These are phyloP conservation scores for Chymomyza fuscimana DNA, from an alignment of 2,888 invertebrate species.

Conservation along the genomic window DNA sequence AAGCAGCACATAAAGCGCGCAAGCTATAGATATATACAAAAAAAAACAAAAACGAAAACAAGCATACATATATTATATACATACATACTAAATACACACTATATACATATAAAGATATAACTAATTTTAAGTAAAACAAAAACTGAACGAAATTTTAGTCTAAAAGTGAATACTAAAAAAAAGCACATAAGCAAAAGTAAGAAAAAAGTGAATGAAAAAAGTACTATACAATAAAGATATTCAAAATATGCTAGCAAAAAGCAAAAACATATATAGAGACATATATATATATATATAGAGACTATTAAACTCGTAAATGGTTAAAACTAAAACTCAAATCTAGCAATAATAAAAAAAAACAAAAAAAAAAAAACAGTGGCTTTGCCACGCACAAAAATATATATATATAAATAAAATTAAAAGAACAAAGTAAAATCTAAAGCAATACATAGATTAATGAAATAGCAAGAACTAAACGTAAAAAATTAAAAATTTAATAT, in stretches of 20 bases:
- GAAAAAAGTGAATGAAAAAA: constrained; percentile 43
- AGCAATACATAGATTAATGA: constrained; percentile 69
- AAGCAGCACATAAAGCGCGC: constrained; percentile 1
- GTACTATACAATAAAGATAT: constrained; percentile 68
- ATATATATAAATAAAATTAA: constrained; percentile 36
- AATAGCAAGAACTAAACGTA: constrained; percentile 19
- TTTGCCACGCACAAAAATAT: constrained; percentile 30
- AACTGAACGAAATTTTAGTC: constrained; percentile 59
- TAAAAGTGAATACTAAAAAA: constrained; percentile 36
- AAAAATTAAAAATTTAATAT: constrained; percentile 31
- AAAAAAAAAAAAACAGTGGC: constrained; percentile 34
- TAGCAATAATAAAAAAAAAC: constrained; percentile 12
- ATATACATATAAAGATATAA: background rate
- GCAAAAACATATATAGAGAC: constrained; percentile 33
- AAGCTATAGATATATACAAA: constrained; percentile 1
- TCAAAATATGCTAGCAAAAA: constrained; percentile 66
- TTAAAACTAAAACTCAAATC: constrained; percentile 20
- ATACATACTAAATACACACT: constrained; percentile 33
- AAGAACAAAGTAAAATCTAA: constrained; percentile 38
- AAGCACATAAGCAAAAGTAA: constrained; percentile 19
- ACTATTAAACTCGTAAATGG: constrained; percentile 7
- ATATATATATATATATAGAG: constrained; percentile 35
- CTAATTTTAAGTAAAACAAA: constrained; percentile 16
- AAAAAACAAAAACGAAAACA: constrained; percentile 13
- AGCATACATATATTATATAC: constrained; percentile 18